Evolutionary conservation across 2,797 vertebrate species (phyloP), one percentile per base, ranked within the genome.

Genomic region (Micropoecilia bifurca): DNA sequence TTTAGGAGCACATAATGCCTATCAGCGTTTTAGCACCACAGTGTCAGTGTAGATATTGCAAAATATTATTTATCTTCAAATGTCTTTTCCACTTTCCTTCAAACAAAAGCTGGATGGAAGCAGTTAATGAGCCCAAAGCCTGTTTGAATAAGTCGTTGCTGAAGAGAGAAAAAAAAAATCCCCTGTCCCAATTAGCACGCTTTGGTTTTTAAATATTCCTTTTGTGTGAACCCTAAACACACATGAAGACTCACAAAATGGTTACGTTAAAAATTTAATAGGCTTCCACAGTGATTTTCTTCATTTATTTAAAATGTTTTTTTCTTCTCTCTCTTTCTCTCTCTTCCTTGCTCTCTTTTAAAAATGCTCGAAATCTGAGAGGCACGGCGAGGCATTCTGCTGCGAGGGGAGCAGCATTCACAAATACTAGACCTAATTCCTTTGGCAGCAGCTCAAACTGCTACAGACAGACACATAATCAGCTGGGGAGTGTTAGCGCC

Each of bases 391-490:
- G 91, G 89, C 89, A 88, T 94, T 95, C 90, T 91, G 93, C 92
- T 95, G 94, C 83, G 91, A 93, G 90, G 92, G 92, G 89, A 94
- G 89, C 94, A 90, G 90, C 93, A 90, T 95, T 95, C 94, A 95
- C 93, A 94, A 94, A 94, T 90, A 90, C 94, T 89, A 95, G 92
- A 93, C 94, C 92, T 96, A 96, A 96, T 95, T 96, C 95, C 95
- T 96, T 94, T 96, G 95, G 95, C 93, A 91, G 93, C 93, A 92
- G 93, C 94, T 95, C 95, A 96, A 95, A 96, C 93, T 94, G 93
- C 94, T 93, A 95, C 94, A 95, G 93, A 95, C 95, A 96, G 95
- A 95, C 92, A 95, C 91, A 96, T 95, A 96, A 95, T 96, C 95
- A 95, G 94, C 93, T 94, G 94, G 93, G 95, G 93, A 95, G 94